Evolutionary conservation across 2,113 vertebrate genomes (phyloP).

Genomic region (Eidolon helvum): DNA sequence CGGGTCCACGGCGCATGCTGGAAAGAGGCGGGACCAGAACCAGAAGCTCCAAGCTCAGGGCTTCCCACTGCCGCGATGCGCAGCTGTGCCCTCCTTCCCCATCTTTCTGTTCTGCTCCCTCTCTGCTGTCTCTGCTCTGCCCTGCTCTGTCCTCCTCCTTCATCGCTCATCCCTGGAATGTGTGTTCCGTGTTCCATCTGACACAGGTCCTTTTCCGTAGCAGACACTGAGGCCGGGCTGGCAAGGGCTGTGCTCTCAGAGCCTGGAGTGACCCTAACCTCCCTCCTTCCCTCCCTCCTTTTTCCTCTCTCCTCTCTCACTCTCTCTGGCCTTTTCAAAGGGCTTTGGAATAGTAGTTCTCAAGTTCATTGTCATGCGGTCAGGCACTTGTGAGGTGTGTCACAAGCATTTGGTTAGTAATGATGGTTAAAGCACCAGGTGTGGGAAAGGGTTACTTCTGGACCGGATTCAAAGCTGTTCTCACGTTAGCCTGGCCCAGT

Average conservation of each 20-base stretch:
- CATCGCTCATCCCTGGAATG: slow-evolving; percentile 20
- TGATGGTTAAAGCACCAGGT: background rate
- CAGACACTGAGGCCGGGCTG: background rate
- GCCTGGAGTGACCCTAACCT: background rate
- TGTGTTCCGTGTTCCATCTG: slow-evolving; percentile 66
- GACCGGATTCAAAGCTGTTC: background rate
- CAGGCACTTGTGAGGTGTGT: background rate
- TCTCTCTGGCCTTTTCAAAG: background rate
- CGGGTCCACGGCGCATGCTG: background rate
- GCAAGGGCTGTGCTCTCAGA: background rate
- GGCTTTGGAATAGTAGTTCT: background rate
- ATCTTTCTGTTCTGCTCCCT: background rate
- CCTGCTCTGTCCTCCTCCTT: background rate
- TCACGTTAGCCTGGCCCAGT: background rate
- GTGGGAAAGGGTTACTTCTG: background rate
- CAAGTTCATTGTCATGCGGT: background rate
- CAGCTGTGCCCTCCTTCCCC: background rate
- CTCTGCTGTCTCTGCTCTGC: background rate
- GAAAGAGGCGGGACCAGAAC: background rate
- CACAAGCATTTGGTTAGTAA: background rate
- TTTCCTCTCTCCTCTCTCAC: background rate
- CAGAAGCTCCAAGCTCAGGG: background rate
- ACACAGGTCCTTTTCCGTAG: background rate
- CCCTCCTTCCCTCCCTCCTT: background rate
- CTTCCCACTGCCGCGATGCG: background rate